These are phyloP conservation scores for Anastatus disparis DNA, from an alignment of 1,140 invertebrate species.

Conservation along the genomic window DNA sequence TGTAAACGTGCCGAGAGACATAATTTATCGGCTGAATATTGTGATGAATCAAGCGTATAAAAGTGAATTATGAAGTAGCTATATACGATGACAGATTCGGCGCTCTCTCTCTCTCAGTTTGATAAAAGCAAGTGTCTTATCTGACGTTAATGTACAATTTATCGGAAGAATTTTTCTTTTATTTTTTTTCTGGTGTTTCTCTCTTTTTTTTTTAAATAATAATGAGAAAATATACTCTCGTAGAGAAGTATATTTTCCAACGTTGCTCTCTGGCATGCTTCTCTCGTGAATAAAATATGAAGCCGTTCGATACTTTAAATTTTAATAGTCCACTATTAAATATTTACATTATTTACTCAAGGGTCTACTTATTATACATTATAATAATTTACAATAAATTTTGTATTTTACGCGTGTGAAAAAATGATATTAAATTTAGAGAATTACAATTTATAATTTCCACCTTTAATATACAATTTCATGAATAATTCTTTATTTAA, in stretches of 20 bases:
- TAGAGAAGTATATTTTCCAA: background rate
- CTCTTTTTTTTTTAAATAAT: background rate
- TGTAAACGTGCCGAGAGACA: too few relatives aligned
- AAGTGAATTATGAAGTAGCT: constrained; percentile 7
- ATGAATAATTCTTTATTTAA: too few relatives aligned
- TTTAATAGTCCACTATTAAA: too few relatives aligned
- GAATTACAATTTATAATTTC: too few relatives aligned
- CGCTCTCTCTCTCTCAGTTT: too few relatives aligned
- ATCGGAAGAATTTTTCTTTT: background rate
- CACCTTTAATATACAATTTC: too few relatives aligned
- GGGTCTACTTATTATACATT: too few relatives aligned
- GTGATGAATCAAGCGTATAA: background rate
- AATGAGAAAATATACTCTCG: background rate
- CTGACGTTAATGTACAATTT: constrained; percentile 1
- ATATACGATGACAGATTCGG: background rate
- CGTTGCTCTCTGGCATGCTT: background rate
- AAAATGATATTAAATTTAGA: too few relatives aligned
- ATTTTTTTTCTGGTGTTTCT: too few relatives aligned
- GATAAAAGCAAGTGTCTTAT: background rate
- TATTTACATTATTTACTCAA: too few relatives aligned
- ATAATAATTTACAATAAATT: too few relatives aligned
- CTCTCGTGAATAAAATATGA: constrained; percentile 4
- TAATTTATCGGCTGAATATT: background rate
- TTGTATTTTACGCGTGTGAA: too few relatives aligned
- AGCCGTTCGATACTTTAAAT: background rate